Evolutionary conservation across 2,888 invertebrate genomes (phyloP).

Genomic region (Branchinecta sandiegonensis): DNA sequence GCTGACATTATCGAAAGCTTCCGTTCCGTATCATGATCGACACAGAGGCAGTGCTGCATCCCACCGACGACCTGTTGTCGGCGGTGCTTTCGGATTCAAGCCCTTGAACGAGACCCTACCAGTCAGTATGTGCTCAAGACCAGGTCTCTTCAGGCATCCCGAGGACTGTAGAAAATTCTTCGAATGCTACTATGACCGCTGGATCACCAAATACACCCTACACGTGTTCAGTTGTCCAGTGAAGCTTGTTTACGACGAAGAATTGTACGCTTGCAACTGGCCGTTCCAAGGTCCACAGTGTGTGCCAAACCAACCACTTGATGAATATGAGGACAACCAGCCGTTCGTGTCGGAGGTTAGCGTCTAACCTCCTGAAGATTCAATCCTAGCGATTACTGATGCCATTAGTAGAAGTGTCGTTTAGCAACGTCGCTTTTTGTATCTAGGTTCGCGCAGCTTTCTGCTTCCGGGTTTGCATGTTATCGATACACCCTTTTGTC

Average conservation of each 20-base stretch:
- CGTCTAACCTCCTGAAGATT: background rate
- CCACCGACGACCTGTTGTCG: constrained; percentile 7
- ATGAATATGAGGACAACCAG: constrained; percentile 18
- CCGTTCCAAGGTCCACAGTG: constrained; percentile 64
- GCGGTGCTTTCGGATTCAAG: constrained; percentile 14
- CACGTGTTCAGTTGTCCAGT: constrained; percentile 64
- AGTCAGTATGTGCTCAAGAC: constrained; percentile 38
- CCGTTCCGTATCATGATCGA: background rate
- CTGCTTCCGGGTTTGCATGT: no score
- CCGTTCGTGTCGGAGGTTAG: background rate
- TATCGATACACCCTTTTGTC: no score
- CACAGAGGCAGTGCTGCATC: background rate
- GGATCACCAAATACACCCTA: constrained; percentile 55
- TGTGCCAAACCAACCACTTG: constrained; percentile 29
- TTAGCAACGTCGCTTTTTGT: no score
- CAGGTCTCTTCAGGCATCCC: constrained; percentile 46
- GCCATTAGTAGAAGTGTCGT: no score
- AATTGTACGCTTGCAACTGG: constrained; percentile 64
- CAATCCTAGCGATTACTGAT: no score
- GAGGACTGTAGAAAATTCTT: constrained; percentile 67
- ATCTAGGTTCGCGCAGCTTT: no score
- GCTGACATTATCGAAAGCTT: background rate
- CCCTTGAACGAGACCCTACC: constrained; percentile 41
- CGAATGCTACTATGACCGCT: constrained; percentile 62
- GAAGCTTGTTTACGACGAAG: constrained; percentile 57